Percentiles rank a stretch among this genome's conserved stretches.
These are phyloP conservation scores for Xestobium rufovillosum DNA, from an alignment of 2,888 invertebrate species.

Conservation along the genomic window DNA sequence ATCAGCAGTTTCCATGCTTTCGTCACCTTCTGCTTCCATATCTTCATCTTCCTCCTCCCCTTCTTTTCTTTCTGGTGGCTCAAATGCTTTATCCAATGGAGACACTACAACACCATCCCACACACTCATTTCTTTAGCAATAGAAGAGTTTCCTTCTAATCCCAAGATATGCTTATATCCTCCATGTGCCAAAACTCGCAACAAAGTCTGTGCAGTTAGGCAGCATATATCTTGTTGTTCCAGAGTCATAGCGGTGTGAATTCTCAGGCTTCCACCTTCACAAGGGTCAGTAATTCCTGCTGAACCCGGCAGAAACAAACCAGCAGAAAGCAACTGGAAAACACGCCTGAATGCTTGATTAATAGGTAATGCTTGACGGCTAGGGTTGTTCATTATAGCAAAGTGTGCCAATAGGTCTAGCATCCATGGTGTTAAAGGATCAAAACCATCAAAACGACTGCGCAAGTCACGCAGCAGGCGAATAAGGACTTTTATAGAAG, in stretches of 20 bases:
- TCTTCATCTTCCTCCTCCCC: constrained; percentile 62
- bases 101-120: constrained; percentile 96
- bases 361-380: constrained; percentile 84
- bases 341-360: constrained; percentile 87
- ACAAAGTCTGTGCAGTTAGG: constrained; percentile 85
- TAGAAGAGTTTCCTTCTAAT: constrained; percentile 49
- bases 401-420: constrained; percentile 92
- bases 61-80: constrained; percentile 70
- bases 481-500: constrained; percentile 87
- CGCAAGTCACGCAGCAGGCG: constrained; percentile 89
- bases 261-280: constrained; percentile 79
- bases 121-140: constrained; percentile 80
- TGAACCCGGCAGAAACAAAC: constrained; percentile 90
- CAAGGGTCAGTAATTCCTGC: constrained; percentile 92
- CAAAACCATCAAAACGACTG: constrained; percentile 81
- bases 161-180: constrained; percentile 89
- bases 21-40: constrained; percentile 55
- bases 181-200: constrained; percentile 86
- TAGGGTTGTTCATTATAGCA: constrained; percentile 93
- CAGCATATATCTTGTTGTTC: constrained; percentile 92
- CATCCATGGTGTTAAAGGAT: constrained; percentile 94
- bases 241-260: constrained; percentile 83
- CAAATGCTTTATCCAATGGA: constrained; percentile 90
- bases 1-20: constrained; percentile 47
- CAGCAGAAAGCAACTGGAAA: constrained; percentile 86